These are phyloP conservation scores for Caenorhabditis imperialis DNA, from an alignment of 2,888 invertebrate species.

Conservation along the genomic window DNA sequence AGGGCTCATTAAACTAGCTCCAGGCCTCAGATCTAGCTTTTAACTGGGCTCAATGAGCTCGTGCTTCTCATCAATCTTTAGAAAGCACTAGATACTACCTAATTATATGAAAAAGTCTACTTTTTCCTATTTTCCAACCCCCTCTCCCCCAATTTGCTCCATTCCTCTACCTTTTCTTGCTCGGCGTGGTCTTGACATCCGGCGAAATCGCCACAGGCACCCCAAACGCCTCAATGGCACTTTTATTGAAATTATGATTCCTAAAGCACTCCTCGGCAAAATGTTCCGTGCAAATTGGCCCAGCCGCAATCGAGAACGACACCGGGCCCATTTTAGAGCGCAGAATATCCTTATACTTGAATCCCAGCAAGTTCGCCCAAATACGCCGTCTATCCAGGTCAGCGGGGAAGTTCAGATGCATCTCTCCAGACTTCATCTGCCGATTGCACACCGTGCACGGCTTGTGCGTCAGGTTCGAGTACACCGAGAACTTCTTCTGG, in stretches of 20 bases:
- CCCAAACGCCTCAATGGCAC: conserved; percentile 68
- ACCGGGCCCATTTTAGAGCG: conserved; percentile 41
- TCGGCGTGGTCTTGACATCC: conserved; percentile 60
- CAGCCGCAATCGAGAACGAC: conserved; percentile 41
- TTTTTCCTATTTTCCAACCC: too few relatives aligned
- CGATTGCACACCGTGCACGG: conserved; percentile 63
- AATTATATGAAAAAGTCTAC: too few relatives aligned
- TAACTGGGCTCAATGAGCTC: too few relatives aligned
- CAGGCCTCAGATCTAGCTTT: too few relatives aligned
- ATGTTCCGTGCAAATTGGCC: conserved; percentile 66
- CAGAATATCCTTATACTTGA: conserved; percentile 62
- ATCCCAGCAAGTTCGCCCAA: conserved; percentile 68
- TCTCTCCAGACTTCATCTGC: conserved; percentile 57
- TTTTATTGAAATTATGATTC: conserved; percentile 63
- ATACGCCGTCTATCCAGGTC: conserved; percentile 65
- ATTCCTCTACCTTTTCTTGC: conserved; percentile 50
- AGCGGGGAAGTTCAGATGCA: conserved; percentile 69
- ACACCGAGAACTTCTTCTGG: conserved; percentile 21
- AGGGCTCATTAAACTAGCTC: too few relatives aligned
- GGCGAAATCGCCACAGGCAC: conserved; percentile 60
- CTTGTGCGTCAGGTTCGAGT: conserved; percentile 38
- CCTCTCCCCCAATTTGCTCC: neutral
- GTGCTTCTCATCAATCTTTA: too few relatives aligned
- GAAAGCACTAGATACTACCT: too few relatives aligned
- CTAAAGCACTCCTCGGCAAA: conserved; percentile 67